Evolutionary conservation across 2,113 vertebrate genomes (phyloP), one percentile per base, ranked within the genome.

Genomic region (Myiopsitta monachus): DNA sequence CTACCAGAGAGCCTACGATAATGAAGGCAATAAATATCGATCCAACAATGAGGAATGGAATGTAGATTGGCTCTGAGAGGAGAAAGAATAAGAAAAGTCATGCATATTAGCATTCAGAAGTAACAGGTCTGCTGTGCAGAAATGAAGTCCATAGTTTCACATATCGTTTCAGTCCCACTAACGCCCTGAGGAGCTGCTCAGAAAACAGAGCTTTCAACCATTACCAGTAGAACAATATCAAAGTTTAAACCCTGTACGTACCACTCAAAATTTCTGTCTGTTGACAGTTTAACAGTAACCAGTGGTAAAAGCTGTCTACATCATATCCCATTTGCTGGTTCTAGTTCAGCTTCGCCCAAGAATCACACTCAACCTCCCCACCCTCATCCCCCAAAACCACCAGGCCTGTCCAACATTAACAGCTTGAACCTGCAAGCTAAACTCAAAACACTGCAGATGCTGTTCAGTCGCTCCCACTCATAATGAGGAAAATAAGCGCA

Each of bases 21-120:
- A 99, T 98, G 88, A 99, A 99, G 41, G 99, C 99, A 7, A 99
- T 98, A 88, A 99, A 99, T 96, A 99, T 99, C 85, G 99, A 99
- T 54, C 99, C 99, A 27, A 99, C 99, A 91, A 99, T 98, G 81
- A 99, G 98, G 97, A 99, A 99, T 4, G 99, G 99, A 33, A 99
- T 98, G 31, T 99, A 99, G 97, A 99, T 97, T 3, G 99, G 99
- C 95, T 99, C 99, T 95, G 82, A 49, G 83, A 93, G 78, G 82
- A 89, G 75, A 95, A 90, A 84, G 91, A 81, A 88, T 2, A 61
- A 62, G 82, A 70, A 73, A 93, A 80, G 30, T 27, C 4, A 0
- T 12, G 46, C 14, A 14, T 31, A 2, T 96, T 66, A 76, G 83
- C 31, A 44, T 43, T 10, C 24, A 6, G 39, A 69, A 87, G 18